These are phyloP conservation scores for Corythornis madagascariensis DNA, from an alignment of 2,113 vertebrate genomes.

Conservation along the genomic window DNA sequence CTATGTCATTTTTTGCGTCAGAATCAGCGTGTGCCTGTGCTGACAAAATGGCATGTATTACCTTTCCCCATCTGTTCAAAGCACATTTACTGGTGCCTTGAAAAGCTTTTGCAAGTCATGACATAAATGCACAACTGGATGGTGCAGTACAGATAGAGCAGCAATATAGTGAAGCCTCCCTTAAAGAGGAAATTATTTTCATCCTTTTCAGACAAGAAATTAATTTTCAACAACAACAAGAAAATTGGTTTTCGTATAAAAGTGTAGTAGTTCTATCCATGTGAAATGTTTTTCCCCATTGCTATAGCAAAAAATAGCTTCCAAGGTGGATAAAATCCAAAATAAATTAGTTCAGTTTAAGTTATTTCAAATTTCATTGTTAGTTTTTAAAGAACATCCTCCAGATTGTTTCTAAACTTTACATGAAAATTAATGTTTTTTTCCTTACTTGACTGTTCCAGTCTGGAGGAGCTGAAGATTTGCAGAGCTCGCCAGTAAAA, in stretches of 20 bases:
- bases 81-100: slow-evolving; percentile 39
- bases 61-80: slow-evolving; percentile 70
- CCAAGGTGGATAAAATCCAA: slow-evolving; percentile 56
- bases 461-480: neutral
- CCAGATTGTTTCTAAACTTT: slow-evolving; percentile 46
- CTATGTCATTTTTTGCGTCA: slow-evolving; percentile 64
- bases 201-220: slow-evolving; percentile 72
- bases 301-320: slow-evolving; percentile 64
- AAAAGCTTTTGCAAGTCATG: slow-evolving; percentile 59
- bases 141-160: slow-evolving; percentile 31
- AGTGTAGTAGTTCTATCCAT: slow-evolving; percentile 42
- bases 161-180: slow-evolving; percentile 54
- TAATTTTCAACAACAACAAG: slow-evolving; percentile 59
- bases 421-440: slow-evolving; percentile 14
- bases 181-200: slow-evolving; percentile 71
- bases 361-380: slow-evolving; percentile 70
- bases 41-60: slow-evolving; percentile 67
- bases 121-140: slow-evolving; percentile 50
- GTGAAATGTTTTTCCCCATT: slow-evolving; percentile 52
- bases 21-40: slow-evolving; percentile 50
- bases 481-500: slow-evolving; percentile 9
- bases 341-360: slow-evolving; percentile 76
- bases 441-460: neutral
- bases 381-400: slow-evolving; percentile 53
- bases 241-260: neutral